These are phyloP conservation scores for Drosophila nikananu DNA, from an alignment of 1,140 invertebrate species.

Conservation along the genomic window DNA sequence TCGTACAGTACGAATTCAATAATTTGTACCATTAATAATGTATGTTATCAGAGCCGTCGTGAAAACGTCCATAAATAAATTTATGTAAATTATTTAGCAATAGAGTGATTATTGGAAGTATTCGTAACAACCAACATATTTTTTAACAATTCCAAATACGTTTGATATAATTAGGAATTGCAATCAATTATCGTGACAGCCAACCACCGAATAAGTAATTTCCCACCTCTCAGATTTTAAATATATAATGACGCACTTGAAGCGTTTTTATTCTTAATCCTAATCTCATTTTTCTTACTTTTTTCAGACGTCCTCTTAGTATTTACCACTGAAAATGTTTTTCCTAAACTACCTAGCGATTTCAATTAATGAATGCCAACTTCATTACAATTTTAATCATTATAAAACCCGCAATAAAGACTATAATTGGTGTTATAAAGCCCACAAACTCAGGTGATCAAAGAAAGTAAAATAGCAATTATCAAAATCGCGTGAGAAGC, in stretches of 20 bases:
- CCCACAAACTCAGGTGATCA: not conserved
- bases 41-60: not conserved
- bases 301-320: no score
- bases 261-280: no score
- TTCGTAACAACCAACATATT: not conserved
- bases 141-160: not conserved
- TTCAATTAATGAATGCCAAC: not conserved
- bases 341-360: not conserved
- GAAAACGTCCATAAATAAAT: not conserved
- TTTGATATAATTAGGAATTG: no score
- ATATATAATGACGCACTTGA: no score
- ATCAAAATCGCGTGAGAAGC: constrained; percentile 2
- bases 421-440: not conserved
- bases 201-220: no score
- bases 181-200: no score
- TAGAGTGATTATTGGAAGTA: not conserved
- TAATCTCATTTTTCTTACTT: not conserved
- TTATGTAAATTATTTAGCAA: not conserved
- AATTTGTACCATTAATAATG: not conserved
- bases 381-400: not conserved
- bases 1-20: constrained; percentile 9
- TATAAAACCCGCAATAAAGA: not conserved
- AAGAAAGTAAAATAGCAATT: not conserved
- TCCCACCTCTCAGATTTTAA: no score
- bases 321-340: no score